Percentiles rank a stretch among this genome's conserved stretches.
These are phyloP conservation scores for Sisor rabdophorus DNA, from an alignment of 2,113 vertebrate genomes.

Conservation along the genomic window DNA sequence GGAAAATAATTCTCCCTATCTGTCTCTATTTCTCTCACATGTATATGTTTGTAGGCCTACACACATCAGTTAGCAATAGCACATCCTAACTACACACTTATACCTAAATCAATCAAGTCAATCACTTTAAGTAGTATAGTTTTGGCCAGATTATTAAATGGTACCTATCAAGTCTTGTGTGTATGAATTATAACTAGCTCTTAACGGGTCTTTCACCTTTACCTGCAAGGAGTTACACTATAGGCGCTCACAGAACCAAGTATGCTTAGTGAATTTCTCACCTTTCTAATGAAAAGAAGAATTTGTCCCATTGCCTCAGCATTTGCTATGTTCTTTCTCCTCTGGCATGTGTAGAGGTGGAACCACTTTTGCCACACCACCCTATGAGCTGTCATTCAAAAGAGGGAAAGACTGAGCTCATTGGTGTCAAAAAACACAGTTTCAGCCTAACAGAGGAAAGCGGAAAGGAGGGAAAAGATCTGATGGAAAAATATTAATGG, in stretches of 20 bases:
- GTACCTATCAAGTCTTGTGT: background rate
- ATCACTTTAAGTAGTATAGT: background rate
- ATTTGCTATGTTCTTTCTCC: background rate
- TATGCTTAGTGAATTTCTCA: background rate
- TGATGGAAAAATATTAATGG: constrained; percentile 72
- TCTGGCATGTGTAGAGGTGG: constrained; percentile 13
- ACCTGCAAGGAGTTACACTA: background rate
- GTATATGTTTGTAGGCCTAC: background rate
- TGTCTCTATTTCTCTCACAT: background rate
- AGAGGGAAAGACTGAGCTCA: constrained; percentile 71
- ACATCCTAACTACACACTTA: background rate
- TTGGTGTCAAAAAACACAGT: constrained; percentile 61
- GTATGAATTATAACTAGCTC: background rate
- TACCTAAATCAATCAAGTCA: background rate
- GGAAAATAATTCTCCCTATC: background rate
- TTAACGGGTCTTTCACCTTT: background rate
- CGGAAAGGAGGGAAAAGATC: constrained; percentile 58
- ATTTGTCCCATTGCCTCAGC: background rate
- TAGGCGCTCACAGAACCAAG: too few species aligned
- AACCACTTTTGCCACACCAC: constrained; percentile 14
- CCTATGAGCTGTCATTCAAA: constrained; percentile 15
- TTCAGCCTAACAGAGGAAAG: constrained; percentile 49
- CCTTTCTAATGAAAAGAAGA: background rate
- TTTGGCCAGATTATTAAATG: background rate
- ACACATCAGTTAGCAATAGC: background rate